Evolutionary conservation across 2,888 invertebrate genomes (phyloP), one percentile per base, ranked within the genome.

Genomic region (Sphaeridia pumilis): DNA sequence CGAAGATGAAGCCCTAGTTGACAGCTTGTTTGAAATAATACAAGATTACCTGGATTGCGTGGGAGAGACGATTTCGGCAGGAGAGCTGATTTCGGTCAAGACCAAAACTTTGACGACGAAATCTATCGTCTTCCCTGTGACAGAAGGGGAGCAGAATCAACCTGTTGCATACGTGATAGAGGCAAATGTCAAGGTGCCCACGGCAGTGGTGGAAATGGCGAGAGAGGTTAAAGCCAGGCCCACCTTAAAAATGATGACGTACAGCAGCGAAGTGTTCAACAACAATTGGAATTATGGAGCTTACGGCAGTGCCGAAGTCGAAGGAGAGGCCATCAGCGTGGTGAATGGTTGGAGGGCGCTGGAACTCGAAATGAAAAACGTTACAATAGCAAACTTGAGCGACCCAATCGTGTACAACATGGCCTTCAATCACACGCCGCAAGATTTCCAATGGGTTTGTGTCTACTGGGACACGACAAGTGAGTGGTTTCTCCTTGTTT

Each of bases 381-480:
- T 57, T 10, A 1, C 22, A 4, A 60, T 63, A 42, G 36, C 53
- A 26, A 63, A 67, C 50, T 49, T 68, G 24, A 59, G 59, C 5
- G 54, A 63, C 21, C 61, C 66, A 2, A 59, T 67, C 26, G 55
- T 56, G 7, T 67, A 66, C 54, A 51, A 46, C n/a, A 63, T 67
- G 42, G 63, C 63, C 4, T 50, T 51, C 34, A 52, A 51, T 31
- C 55, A 57, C 24, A 25, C 45, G 1, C 44, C 52, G 1, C 52
- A 61, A 28, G 46, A 55, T 20, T 57, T 54, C 24, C 56, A 64
- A 17, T 58, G 62, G 53, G 51, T 47, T 4, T 69, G 69, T 55
- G 68, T 67, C 2, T 69, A 63, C 49, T 69, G 68, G 67, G 58
- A 68, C 51, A 54, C 58, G 52, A 38, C 52, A 27, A 61, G 67